A percentile compares a stretch with the other conserved stretches of the same genome.
phyloP scores from a whole-genome alignment of 2,113 vertebrate species.

The Astur gentilis region DNA sequence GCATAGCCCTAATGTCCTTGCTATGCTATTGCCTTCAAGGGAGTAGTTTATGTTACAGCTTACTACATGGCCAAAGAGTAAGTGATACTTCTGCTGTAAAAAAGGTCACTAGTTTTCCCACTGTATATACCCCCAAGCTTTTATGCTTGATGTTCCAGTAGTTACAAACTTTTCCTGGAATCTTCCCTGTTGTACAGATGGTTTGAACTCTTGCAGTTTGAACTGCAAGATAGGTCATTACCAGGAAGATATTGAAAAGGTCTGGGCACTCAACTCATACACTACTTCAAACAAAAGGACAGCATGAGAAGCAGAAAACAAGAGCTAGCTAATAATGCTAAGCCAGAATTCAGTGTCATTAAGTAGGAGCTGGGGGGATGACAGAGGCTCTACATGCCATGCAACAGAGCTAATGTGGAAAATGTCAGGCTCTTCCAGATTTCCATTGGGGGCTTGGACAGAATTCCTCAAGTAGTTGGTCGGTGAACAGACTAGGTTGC shows the following conservation, averaged over 20 bases:
- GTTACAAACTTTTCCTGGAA: not conserved
- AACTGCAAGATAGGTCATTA: not conserved
- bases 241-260: not conserved
- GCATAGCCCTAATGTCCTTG: not conserved
- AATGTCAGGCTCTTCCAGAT: not conserved
- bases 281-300: not conserved
- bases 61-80: not conserved
- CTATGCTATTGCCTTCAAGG: not conserved
- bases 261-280: not conserved
- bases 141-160: not conserved
- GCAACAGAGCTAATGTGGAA: not conserved
- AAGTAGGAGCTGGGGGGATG: not conserved
- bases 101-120: not conserved
- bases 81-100: not conserved
- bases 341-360: not conserved
- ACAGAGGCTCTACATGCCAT: not conserved
- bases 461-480: not conserved
- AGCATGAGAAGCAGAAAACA: not conserved
- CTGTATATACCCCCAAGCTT: not conserved
- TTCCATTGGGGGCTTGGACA: not conserved
- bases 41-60: conserved; percentile 4
- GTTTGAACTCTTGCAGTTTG: not conserved
- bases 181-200: not conserved
- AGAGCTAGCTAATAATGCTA: not conserved
- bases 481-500: not conserved